Conservation (phyloP, 2,888 invertebrate species). For the Agrochola lychnidis region DNA sequence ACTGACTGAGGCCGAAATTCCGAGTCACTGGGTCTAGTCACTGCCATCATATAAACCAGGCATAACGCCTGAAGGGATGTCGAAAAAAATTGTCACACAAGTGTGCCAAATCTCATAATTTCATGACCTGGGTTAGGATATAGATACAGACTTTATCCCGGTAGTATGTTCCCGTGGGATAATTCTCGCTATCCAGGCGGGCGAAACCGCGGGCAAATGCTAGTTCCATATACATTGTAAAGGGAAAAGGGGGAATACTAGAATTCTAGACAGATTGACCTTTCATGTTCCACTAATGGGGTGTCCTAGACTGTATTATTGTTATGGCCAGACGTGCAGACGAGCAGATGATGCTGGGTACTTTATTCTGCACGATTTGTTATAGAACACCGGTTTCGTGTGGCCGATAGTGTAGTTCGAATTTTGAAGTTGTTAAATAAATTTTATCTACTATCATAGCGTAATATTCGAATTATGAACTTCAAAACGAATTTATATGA, state of each 20-base stretch:
- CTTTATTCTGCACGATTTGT: slow-evolving; percentile 59
- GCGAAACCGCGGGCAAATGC: not conserved
- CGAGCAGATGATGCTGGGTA: slow-evolving; percentile 34
- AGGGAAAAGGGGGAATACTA: slow-evolving; percentile 13
- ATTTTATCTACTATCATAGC: too few relatives aligned
- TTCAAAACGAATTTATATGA: too few relatives aligned
- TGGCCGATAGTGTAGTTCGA: slow-evolving; percentile 11
- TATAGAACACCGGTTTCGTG: slow-evolving; percentile 50
- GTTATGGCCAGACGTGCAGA: slow-evolving; percentile 58
- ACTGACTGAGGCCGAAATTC: too few relatives aligned
- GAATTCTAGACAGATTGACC: slow-evolving; percentile 64
- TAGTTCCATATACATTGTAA: not conserved
- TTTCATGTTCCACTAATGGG: slow-evolving; percentile 67
- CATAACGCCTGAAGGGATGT: not conserved
- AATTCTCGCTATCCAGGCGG: too few relatives aligned
- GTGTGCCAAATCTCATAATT: not conserved
- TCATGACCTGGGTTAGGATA: not conserved
- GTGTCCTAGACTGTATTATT: slow-evolving; percentile 59
- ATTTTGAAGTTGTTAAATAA: slow-evolving; percentile 17
- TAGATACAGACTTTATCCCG: not conserved
- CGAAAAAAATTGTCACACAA: too few relatives aligned
- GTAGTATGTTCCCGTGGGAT: not conserved
- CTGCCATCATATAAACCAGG: too few relatives aligned
- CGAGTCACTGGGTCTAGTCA: too few relatives aligned
- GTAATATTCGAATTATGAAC: too few relatives aligned